phyloP scores from a whole-genome alignment of 2,113 vertebrate genomes.

The Ptilorrhoa leucosticta region DNA sequence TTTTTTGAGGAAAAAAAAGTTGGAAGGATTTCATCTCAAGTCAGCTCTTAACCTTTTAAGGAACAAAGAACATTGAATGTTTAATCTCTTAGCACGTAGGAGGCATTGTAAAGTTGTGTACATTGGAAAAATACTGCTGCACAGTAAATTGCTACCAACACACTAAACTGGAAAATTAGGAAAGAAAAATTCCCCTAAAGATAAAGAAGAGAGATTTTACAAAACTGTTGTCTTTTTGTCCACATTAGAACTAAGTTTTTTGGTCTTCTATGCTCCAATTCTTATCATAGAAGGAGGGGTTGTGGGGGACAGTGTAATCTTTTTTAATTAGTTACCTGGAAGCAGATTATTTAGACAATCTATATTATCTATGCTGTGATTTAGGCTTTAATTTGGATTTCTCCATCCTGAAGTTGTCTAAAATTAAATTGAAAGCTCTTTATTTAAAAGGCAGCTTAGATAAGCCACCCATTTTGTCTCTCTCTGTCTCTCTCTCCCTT shows the following conservation, averaged over 20 bases:
- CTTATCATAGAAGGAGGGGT: neutral
- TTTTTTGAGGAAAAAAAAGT: neutral
- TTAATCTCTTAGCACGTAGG: neutral
- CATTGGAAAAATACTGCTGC: neutral
- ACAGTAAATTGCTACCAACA: neutral
- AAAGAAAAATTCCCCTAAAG: neutral
- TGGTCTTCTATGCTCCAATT: neutral
- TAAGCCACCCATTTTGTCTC: neutral
- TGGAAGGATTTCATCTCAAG: neutral
- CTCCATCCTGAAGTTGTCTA: neutral
- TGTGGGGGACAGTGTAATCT: accelerated
- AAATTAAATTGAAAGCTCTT: neutral
- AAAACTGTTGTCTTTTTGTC: neutral
- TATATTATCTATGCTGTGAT: neutral
- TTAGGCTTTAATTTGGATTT: neutral
- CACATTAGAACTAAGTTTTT: neutral
- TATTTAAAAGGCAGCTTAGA: neutral
- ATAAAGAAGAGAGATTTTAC: neutral
- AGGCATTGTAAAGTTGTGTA: neutral
- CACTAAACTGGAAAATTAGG: neutral
- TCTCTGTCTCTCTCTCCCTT: neutral
- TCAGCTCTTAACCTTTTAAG: neutral
- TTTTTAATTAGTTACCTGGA: neutral
- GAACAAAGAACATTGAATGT: neutral
- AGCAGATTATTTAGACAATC: neutral